phyloP scores from a whole-genome alignment of 2,797 vertebrate genomes.

The Gymnoscopelus microlampas region DNA sequence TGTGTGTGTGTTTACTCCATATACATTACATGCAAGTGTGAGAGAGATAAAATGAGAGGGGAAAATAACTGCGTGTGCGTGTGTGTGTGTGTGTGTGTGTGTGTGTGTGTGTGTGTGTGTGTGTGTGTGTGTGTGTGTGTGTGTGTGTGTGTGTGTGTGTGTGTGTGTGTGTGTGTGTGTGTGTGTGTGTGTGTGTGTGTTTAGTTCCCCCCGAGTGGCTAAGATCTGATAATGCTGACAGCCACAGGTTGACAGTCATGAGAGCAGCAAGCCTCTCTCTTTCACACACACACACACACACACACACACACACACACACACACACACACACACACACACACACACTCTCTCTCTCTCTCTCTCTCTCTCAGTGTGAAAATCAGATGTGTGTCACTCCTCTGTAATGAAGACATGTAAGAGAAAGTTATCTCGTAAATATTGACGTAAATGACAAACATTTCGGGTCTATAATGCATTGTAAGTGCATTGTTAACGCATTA shows the following conservation, averaged over 20 bases:
- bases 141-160: constrained; percentile 1
- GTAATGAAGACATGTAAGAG: too few species aligned
- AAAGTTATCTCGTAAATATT: too few species aligned
- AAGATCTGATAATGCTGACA: constrained; percentile 79
- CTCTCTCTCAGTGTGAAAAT: too few species aligned
- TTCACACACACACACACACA: constrained; percentile 66
- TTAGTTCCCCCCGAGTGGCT: constrained; percentile 70
- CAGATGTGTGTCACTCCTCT: too few species aligned
- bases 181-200: constrained; percentile 52
- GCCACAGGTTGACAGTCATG: constrained; percentile 77
- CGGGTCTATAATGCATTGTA: too few species aligned
- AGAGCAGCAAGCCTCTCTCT: constrained; percentile 68
- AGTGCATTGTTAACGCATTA: too few species aligned
- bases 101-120: not conserved
- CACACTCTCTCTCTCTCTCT: not conserved
- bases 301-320: not conserved
- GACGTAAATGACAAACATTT: too few species aligned
- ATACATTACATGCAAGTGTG: too few species aligned
- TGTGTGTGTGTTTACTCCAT: not conserved
- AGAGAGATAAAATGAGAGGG: too few species aligned
- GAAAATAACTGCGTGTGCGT: too few species aligned
- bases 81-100: too few species aligned
- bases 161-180: constrained; percentile 30
- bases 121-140: constrained; percentile 24
- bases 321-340: constrained; percentile 14